phyloP scores from a whole-genome alignment of 2,888 invertebrate genomes.

The Molanna angustata region DNA sequence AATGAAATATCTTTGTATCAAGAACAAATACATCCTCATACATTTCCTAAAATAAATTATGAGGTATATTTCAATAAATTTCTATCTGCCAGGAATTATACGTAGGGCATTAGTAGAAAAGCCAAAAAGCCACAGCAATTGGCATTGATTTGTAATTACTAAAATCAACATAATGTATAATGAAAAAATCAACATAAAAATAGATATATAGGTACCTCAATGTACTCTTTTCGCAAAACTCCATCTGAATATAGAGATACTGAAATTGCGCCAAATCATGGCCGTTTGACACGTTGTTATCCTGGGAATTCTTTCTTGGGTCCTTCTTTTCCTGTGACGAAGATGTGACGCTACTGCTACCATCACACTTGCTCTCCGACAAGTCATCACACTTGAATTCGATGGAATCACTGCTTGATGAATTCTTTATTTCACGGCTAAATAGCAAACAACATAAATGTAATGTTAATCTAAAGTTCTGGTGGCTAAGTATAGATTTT shows the following conservation, averaged over 20 bases:
- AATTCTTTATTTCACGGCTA: slow-evolving; percentile 42
- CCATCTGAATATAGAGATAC: slow-evolving; percentile 95
- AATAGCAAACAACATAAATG: slow-evolving; percentile 12
- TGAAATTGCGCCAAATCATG: slow-evolving; percentile 52
- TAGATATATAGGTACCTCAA: slow-evolving; percentile 53
- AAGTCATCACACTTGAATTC: slow-evolving; percentile 55
- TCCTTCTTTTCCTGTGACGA: slow-evolving; percentile 5
- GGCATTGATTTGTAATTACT: not conserved
- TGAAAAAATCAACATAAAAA: too few relatives aligned
- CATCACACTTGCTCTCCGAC: slow-evolving; percentile 32
- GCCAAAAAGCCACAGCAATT: too few relatives aligned
- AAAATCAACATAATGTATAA: not conserved
- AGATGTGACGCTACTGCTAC: slow-evolving; percentile 37
- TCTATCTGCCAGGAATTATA: too few relatives aligned
- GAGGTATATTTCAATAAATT: too few relatives aligned
- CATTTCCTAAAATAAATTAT: too few relatives aligned
- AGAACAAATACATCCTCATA: too few relatives aligned
- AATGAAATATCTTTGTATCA: too few relatives aligned
- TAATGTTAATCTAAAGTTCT: not conserved
- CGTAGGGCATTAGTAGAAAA: too few relatives aligned
- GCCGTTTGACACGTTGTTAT: slow-evolving; percentile 23
- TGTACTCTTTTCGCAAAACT: slow-evolving; percentile 97
- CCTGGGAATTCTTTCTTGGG: not conserved
- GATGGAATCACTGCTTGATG: slow-evolving; percentile 60
- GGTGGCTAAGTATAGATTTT: too few relatives aligned